Base-by-base conservation (phyloP, 2,888 invertebrate genomes). In the Monopis laevigella region DNA sequence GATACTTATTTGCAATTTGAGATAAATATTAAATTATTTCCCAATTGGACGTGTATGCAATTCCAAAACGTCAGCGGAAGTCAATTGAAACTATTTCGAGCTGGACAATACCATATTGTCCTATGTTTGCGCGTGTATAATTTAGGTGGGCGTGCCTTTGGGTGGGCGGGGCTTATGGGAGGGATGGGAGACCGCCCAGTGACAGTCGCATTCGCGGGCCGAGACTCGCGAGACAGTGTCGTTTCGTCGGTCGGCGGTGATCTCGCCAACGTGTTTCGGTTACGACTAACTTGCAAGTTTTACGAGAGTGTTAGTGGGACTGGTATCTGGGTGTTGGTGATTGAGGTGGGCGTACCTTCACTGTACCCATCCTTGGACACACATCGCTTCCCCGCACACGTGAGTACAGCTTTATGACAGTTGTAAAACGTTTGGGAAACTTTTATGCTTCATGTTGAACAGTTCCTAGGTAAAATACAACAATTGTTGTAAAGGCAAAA, bases 51-150 rank as follows among this genome's bases (percentile, higher is more conserved):
- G n/a, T n/a, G n/a, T n/a, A n/a, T n/a, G n/a, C n/a, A n/a, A n/a
- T n/a, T n/a, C n/a, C n/a, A n/a, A n/a, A n/a, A n/a, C n/a, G n/a
- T n/a, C n/a, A n/a, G n/a, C 77, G 77, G 78, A 80, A n/a, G n/a
- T n/a, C n/a, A n/a, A n/a, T 78, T 77, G 78, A 78, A 80, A 80
- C 80, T 77, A 77, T 80, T 80, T 77, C 69, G 77, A 73, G 65
- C 69, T 54, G 75, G 74, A 80, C 80, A 78, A 78, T 73, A 71
- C 61, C 50, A 71, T 64, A 77, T 78, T 78, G 78, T 77, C 75
- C 75, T 75, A 59, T 78, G 78, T 78, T 80, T 78, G 77, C 75
- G 68, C 72, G 70, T 77, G 75, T 75, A 77, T 80, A 78, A 80
- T 80, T 75, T 77, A 77, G 66, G 59, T 63, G 63, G 78, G 78